These are phyloP conservation scores for Ictidomys tridecemlineatus DNA, from an alignment of 2,113 vertebrate genomes.

Conservation along the genomic window DNA sequence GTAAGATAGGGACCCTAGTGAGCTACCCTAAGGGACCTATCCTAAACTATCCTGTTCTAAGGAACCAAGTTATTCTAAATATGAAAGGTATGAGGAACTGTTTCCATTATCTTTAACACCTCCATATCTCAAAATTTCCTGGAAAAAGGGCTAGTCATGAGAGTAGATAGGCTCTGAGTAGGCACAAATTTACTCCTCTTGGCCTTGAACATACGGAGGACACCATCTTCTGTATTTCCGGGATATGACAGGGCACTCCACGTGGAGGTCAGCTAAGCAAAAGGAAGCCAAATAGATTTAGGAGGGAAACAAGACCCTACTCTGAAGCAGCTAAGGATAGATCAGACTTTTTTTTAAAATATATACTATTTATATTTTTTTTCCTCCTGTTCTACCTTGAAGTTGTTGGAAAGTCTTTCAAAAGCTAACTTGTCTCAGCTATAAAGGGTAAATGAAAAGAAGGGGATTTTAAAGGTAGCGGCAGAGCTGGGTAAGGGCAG, in stretches of 20 bases:
- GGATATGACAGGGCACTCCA: neutral
- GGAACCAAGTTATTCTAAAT: neutral
- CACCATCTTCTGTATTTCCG: neutral
- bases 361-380: slow-evolving; percentile 24
- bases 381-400: slow-evolving; percentile 17
- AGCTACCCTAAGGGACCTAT: neutral
- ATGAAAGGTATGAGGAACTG: neutral
- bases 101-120: neutral
- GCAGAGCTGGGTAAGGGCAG: neutral
- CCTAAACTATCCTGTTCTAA: neutral
- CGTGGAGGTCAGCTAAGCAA: neutral
- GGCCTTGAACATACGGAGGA: slow-evolving; percentile 12
- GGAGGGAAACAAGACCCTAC: neutral
- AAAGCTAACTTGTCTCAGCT: neutral
- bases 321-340: neutral
- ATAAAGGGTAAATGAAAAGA: neutral
- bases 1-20: neutral
- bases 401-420: slow-evolving; percentile 18
- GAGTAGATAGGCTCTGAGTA: neutral
- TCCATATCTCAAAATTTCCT: slow-evolving; percentile 6
- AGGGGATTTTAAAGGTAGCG: neutral
- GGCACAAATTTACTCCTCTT: slow-evolving; percentile 25
- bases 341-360: neutral
- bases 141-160: neutral
- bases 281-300: neutral